Base-by-base conservation (phyloP, 2,888 invertebrate genomes). In the Meta bourneti region DNA sequence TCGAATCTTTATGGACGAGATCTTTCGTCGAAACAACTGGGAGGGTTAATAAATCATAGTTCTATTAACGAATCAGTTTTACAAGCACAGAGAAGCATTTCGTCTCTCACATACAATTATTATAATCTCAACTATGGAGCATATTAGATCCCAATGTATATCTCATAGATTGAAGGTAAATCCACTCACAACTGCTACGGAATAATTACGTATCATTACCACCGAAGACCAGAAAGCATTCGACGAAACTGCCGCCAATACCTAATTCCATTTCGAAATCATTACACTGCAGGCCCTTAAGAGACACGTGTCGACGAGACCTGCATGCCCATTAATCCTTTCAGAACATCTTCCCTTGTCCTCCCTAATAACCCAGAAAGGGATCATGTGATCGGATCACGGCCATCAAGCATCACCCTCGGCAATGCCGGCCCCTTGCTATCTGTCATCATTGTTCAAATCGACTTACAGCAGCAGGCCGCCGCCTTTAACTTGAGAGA, bases 361-460 rank as follows among this genome's bases (percentile, higher is more conserved):
- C 79, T 81, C 75, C 34, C 16, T 87, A 80, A 70, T 77, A 77
- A 86, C 51, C 48, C 8, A 11, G 11, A 16, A 20, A 51, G 51
- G 75, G 77, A 85, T 85, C 81, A 84, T 75, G 84, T 19, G 54
- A 79, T 34, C 19, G 79, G 49, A 77, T 80, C 54, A 20, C 54
- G 54, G 34, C 48, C 85, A 88, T 51, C 86, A 86, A 20, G 52
- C 78, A 78, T 71, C 78, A 75, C n/a, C 20, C 75, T 61, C 69
- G 69, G 72, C 49, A 9, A 13, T 48, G 87, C 77, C 77, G 75
- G 75, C 48, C 75, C 34, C n/a, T 20, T 71, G 52, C 71, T 9
- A 88, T 75, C 51, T 69, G 52, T 81, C 88, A 81, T 81, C 70
- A 81, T 69, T 81, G 75, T 49, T 69, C 61, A 69, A 61, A 79